Conservation (phyloP, 2,113 vertebrate species). For the Triplophysa rosa region DNA sequence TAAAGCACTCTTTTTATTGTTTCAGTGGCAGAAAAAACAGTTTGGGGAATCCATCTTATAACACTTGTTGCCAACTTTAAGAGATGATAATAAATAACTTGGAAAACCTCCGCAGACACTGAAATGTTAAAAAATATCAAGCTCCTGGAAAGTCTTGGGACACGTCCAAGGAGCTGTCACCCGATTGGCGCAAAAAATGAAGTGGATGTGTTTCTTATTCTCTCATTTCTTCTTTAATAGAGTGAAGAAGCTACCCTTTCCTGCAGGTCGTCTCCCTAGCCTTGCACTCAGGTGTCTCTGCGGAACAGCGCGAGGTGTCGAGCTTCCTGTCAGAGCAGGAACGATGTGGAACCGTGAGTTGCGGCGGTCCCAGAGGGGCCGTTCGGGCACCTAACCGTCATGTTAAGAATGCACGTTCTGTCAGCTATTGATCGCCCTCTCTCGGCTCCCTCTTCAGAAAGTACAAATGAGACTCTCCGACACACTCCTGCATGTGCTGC, state of each 20-base stretch:
- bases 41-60: not conserved
- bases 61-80: not conserved
- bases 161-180: slow-evolving; percentile 19
- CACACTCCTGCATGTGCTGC: slow-evolving; percentile 31
- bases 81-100: slow-evolving; percentile 5
- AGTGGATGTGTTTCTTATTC: not conserved
- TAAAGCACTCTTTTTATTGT: not conserved
- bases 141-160: slow-evolving; percentile 9
- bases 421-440: slow-evolving; percentile 61
- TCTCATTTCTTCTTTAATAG: slow-evolving; percentile 41
- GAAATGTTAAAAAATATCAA: slow-evolving; percentile 11
- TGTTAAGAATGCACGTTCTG: slow-evolving; percentile 62
- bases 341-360: slow-evolving; percentile 59
- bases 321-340: slow-evolving; percentile 64
- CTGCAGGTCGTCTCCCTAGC: slow-evolving; percentile 28
- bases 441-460: slow-evolving; percentile 40
- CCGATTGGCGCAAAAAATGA: slow-evolving; percentile 11
- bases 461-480: slow-evolving; percentile 45
- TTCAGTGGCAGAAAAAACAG: not conserved
- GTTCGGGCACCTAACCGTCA: slow-evolving; percentile 61
- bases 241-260: slow-evolving; percentile 18
- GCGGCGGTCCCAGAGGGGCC: slow-evolving; percentile 66
- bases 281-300: slow-evolving; percentile 26
- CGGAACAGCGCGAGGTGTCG: slow-evolving; percentile 7
- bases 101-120: slow-evolving; percentile 14